Conservation (phyloP, 2,888 invertebrate genomes). For the Agelastica alni region DNA sequence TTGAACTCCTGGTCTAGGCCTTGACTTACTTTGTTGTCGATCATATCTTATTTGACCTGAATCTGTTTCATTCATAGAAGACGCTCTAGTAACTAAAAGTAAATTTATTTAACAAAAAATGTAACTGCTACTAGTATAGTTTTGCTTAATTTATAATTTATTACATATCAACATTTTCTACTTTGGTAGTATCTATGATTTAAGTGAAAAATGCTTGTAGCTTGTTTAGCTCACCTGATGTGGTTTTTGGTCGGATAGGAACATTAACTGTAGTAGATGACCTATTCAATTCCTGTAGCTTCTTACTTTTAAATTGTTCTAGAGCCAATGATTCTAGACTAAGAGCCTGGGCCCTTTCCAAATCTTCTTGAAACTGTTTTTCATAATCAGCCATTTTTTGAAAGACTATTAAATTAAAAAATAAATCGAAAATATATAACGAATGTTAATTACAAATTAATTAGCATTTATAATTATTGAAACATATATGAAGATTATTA, state of each 20-base stretch:
- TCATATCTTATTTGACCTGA: constrained; percentile 45
- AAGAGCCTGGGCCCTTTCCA: constrained; percentile 85
- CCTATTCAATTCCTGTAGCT: constrained; percentile 51
- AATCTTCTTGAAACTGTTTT: constrained; percentile 81
- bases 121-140: too few relatives aligned
- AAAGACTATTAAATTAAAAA: background rate
- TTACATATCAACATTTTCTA: too few relatives aligned
- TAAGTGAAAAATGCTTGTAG: too few relatives aligned
- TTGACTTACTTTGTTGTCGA: constrained; percentile 58
- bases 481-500: background rate
- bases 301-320: constrained; percentile 78
- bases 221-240: constrained; percentile 47
- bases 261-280: constrained; percentile 28
- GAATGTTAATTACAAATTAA: background rate
- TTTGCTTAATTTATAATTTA: too few relatives aligned
- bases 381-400: constrained; percentile 66
- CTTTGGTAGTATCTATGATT: too few relatives aligned
- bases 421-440: background rate
- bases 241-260: constrained; percentile 35
- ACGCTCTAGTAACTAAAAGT: constrained; percentile 50
- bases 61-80: constrained; percentile 54
- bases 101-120: too few relatives aligned
- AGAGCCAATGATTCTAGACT: constrained; percentile 85
- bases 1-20: constrained; percentile 64
- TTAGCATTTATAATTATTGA: background rate